Percentiles rank a stretch among this genome's conserved stretches.
Conservation (phyloP, 2,888 invertebrate genomes). For the Thymelicus lineola region DNA sequence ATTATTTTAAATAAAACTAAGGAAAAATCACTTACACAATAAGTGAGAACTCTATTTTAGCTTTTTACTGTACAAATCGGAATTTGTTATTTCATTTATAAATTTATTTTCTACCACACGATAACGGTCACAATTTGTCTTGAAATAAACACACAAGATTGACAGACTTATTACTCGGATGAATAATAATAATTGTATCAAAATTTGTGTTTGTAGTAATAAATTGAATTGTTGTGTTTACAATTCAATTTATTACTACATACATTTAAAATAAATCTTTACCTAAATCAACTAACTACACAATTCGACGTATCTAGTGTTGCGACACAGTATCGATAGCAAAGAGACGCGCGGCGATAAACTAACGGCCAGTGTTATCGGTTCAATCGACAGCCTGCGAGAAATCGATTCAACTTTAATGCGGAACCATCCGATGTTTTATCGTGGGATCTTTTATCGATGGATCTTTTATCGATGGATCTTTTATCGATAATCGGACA, state of each 20-base stretch:
- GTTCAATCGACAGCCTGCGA: conserved; percentile 25
- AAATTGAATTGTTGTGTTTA: too few relatives aligned
- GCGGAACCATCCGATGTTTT: conserved; percentile 36
- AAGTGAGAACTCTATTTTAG: too few relatives aligned
- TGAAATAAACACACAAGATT: too few relatives aligned
- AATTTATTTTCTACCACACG: too few relatives aligned
- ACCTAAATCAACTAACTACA: neutral
- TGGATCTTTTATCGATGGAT: neutral
- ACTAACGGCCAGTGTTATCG: conserved; percentile 30
- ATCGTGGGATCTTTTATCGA: conserved; percentile 6
- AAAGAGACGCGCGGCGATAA: conserved; percentile 25
- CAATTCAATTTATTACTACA: neutral
- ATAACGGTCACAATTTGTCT: too few relatives aligned
- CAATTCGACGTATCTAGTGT: conserved; percentile 49
- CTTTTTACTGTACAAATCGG: too few relatives aligned
- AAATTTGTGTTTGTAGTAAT: too few relatives aligned
- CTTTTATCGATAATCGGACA: conserved; percentile 37
- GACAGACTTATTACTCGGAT: too few relatives aligned
- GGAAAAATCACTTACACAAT: too few relatives aligned
- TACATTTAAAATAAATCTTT: neutral
- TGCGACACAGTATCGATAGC: conserved; percentile 54
- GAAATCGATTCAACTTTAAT: conserved; percentile 37
- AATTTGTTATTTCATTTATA: too few relatives aligned
- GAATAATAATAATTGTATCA: too few relatives aligned
- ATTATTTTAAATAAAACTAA: too few relatives aligned